A percentile compares a stretch with the other conserved stretches of the same genome.
Evolutionary conservation across 92 coral and sea anemone genomes (phyloP).

Genomic region (Isaurus tuberculatus): DNA sequence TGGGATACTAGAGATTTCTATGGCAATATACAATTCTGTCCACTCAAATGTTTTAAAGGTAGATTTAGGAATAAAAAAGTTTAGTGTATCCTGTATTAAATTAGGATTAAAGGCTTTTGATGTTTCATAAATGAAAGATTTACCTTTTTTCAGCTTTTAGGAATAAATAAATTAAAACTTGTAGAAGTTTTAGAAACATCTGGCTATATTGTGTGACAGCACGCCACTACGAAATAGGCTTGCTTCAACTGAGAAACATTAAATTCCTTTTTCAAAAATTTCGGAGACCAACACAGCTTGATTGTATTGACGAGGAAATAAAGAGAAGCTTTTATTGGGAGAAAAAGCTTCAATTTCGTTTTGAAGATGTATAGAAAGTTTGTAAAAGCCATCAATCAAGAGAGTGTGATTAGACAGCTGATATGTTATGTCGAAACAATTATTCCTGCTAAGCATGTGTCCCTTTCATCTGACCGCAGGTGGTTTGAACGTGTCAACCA

Average conservation of each 20-base stretch:
- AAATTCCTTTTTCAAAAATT: neutral
- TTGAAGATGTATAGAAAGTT: neutral
- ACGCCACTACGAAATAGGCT: neutral
- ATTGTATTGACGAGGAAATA: neutral
- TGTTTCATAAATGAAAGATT: neutral
- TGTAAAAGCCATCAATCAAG: neutral
- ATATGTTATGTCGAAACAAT: conserved; percentile 41
- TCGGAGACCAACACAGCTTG: neutral
- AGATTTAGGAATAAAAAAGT: neutral
- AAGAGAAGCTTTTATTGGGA: neutral
- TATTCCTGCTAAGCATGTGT: conserved; percentile 70
- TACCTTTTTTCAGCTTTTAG: neutral
- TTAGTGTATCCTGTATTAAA: neutral
- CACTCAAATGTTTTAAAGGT: neutral
- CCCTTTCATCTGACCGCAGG: conserved; percentile 78
- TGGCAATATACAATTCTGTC: conserved; percentile 64
- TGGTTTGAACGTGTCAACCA: conserved; percentile 89
- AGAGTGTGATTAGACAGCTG: conserved; percentile 14
- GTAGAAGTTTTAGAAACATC: conserved; percentile 28
- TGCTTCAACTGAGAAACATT: neutral
- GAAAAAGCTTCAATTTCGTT: conserved; percentile 12
- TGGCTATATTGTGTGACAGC: conserved; percentile 42
- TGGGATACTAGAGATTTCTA: conserved; percentile 83
- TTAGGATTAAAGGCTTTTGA: conserved; percentile 8
- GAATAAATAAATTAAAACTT: neutral